phyloP scores from a whole-genome alignment of 2,797 vertebrate genomes.

The Falco biarmicus region DNA sequence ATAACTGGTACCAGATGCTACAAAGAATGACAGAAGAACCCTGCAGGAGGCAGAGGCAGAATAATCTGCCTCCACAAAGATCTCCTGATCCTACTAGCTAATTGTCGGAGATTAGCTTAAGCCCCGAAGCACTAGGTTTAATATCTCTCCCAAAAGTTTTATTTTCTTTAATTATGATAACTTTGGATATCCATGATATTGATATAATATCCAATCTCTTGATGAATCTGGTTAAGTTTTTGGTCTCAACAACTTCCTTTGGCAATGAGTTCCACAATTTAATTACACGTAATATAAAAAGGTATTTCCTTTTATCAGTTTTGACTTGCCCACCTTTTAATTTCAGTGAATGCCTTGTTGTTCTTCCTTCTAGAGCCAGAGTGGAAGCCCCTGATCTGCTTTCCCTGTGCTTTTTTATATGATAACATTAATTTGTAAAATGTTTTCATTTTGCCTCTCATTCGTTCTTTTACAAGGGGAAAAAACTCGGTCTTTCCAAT shows the following conservation, averaged over 20 bases:
- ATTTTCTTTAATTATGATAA: conserved; percentile 69
- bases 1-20: background rate
- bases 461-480: background rate
- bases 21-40: background rate
- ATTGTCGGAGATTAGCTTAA: conserved; percentile 51
- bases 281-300: conserved; percentile 66
- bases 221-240: conserved; percentile 48
- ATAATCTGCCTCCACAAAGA: conserved; percentile 25
- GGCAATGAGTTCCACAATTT: conserved; percentile 43
- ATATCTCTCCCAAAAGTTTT: conserved; percentile 44
- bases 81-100: conserved; percentile 44
- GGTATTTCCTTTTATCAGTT: conserved; percentile 69
- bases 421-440: conserved; percentile 8
- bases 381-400: conserved; percentile 26
- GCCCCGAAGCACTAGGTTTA: conserved; percentile 41
- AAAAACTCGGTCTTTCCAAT: conserved; percentile 1
- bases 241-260: conserved; percentile 63
- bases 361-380: conserved; percentile 34
- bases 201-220: conserved; percentile 64
- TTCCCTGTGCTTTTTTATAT: background rate
- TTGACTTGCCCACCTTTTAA: conserved; percentile 59
- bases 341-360: conserved; percentile 36
- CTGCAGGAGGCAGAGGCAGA: conserved; percentile 8
- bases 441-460: conserved; percentile 13
- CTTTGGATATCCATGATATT: conserved; percentile 56